phyloP scores from a whole-genome alignment of 2,888 invertebrate species.

The Melieria omissa region DNA sequence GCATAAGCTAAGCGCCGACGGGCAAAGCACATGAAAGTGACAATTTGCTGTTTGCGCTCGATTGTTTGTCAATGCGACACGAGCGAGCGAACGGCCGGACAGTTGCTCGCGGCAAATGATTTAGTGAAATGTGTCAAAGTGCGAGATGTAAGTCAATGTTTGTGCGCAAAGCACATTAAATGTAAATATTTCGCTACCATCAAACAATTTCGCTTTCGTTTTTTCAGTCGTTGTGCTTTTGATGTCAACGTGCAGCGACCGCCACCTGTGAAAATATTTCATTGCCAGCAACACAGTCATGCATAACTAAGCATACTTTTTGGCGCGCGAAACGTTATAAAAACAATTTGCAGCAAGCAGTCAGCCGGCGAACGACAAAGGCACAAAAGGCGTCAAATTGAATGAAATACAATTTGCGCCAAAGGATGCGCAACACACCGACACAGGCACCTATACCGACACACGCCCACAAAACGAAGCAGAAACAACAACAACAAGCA shows the following conservation, averaged over 20 bases:
- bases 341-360: constrained; percentile 23
- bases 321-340: constrained; percentile 27
- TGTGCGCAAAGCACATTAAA: neutral
- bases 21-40: constrained; percentile 25
- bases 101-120: neutral
- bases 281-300: constrained; percentile 2
- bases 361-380: constrained; percentile 5
- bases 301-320: constrained; percentile 31
- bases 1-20: neutral
- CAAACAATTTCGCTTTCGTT: neutral
- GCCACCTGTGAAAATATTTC: constrained; percentile 27
- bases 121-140: neutral
- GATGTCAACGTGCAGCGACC: constrained; percentile 1
- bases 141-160: neutral
- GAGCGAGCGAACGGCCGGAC: too few species aligned
- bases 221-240: constrained; percentile 17
- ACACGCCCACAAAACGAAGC: constrained; percentile 22
- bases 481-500: constrained; percentile 52
- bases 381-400: constrained; percentile 25
- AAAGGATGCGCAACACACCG: neutral
- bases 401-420: constrained; percentile 33
- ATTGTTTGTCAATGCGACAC: neutral
- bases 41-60: constrained; percentile 26
- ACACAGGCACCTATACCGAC: constrained; percentile 23
- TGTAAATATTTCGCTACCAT: neutral